A percentile compares a stretch with the other conserved stretches of the same genome.
Conservation (phyloP, 2,113 vertebrate genomes). For the Cromileptes altivelis region DNA sequence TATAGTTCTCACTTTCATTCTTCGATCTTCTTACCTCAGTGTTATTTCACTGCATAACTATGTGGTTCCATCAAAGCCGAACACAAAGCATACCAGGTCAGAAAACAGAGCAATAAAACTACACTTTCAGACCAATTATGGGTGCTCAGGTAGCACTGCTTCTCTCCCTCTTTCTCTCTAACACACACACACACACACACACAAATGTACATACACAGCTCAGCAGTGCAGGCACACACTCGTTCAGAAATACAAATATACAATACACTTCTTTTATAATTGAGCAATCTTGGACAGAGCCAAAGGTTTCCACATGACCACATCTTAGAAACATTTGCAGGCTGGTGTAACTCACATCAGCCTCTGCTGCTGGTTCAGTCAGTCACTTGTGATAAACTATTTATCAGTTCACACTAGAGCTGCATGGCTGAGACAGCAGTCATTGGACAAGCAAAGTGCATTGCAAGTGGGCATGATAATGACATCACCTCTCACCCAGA, state of each 20-base stretch:
- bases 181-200: constrained; percentile 44
- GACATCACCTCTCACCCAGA: neutral
- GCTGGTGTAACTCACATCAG: constrained; percentile 15
- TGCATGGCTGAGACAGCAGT: neutral
- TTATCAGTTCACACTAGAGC: constrained; percentile 7
- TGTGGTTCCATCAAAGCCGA: constrained; percentile 80
- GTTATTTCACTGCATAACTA: constrained; percentile 83
- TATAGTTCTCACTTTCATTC: constrained; percentile 58
- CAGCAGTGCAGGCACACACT: constrained; percentile 18
- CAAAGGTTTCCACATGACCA: constrained; percentile 54
- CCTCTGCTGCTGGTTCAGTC: constrained; percentile 12
- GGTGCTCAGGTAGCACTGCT: constrained; percentile 71
- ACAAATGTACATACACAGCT: constrained; percentile 19
- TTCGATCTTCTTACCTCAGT: constrained; percentile 42
- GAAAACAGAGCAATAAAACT: constrained; percentile 72
- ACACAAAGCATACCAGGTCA: constrained; percentile 60
- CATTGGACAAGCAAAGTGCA: neutral
- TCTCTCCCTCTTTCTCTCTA: constrained; percentile 21
- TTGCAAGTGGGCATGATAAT: neutral
- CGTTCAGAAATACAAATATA: constrained; percentile 52
- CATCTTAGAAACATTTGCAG: constrained; percentile 50
- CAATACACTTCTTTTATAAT: constrained; percentile 37
- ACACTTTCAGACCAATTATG: constrained; percentile 80
- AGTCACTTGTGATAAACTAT: constrained; percentile 13
- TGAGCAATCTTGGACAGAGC: constrained; percentile 36